phyloP scores from a whole-genome alignment of 2,797 vertebrate genomes.

The Nyctalus aviator region DNA sequence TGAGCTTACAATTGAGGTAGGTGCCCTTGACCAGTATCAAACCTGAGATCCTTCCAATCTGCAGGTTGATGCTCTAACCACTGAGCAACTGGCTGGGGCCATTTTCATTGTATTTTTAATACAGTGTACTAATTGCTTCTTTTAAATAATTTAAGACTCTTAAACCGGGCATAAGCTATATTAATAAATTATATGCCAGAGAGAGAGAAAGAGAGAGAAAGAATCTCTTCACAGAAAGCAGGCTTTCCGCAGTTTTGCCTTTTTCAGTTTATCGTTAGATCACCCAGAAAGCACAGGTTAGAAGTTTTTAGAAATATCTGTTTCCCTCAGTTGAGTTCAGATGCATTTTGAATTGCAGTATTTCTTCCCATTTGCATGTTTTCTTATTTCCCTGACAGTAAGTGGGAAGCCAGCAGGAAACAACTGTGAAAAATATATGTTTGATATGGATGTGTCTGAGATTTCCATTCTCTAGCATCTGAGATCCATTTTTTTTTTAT shows the following conservation, averaged over 20 bases:
- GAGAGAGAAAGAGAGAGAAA: neutral
- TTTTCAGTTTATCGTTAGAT: slow-evolving; percentile 54
- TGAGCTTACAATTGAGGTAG: too few relatives aligned
- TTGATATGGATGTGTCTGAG: slow-evolving; percentile 6
- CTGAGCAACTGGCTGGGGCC: neutral
- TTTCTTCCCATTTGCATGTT: slow-evolving; percentile 53
- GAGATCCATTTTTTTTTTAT: slow-evolving; percentile 65
- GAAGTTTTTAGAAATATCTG: neutral
- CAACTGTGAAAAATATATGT: slow-evolving; percentile 32
- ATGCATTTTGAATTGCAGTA: slow-evolving; percentile 57
- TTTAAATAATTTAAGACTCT: slow-evolving; percentile 44
- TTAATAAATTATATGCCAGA: neutral
- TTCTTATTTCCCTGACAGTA: slow-evolving; percentile 46
- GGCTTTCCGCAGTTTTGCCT: neutral
- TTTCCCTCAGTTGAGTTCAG: neutral
- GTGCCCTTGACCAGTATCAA: too few relatives aligned
- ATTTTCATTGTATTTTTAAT: slow-evolving; percentile 17
- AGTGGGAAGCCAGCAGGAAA: slow-evolving; percentile 35
- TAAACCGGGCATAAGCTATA: neutral
- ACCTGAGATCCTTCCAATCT: too few relatives aligned
- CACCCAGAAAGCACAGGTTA: neutral
- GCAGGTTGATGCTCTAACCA: too few relatives aligned
- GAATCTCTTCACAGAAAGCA: neutral
- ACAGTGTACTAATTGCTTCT: neutral
- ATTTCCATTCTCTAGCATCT: slow-evolving; percentile 43